These are phyloP conservation scores for Chaenodraco wilsoni DNA, from an alignment of 2,797 vertebrate genomes.

Conservation along the genomic window DNA sequence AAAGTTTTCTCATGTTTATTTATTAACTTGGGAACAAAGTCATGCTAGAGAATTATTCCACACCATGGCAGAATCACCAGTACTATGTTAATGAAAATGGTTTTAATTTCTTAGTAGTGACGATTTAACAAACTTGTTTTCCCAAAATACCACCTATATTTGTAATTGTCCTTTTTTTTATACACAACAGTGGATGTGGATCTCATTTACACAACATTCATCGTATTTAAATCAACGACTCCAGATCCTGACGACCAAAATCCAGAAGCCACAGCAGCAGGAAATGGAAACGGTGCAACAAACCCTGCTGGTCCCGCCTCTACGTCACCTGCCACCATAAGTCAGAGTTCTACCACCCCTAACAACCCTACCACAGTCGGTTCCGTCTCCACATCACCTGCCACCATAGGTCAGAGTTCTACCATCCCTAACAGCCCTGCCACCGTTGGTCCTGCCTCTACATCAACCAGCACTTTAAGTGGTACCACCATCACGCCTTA, in stretches of 20 bases:
- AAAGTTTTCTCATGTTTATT: not conserved
- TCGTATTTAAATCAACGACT: slow-evolving; percentile 32
- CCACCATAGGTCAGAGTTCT: not conserved
- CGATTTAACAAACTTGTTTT: not conserved
- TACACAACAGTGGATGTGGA: slow-evolving; percentile 11
- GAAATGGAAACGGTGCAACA: too few relatives aligned
- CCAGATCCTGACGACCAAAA: not conserved
- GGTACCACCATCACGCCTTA: not conserved
- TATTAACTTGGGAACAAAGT: not conserved
- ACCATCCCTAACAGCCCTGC: not conserved
- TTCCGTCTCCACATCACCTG: too few relatives aligned
- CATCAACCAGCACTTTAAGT: not conserved
- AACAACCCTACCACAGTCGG: too few relatives aligned
- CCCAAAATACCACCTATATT: slow-evolving; percentile 4
- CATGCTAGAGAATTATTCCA: not conserved
- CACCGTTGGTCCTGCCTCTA: not conserved
- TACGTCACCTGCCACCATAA: too few relatives aligned
- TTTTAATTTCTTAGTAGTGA: not conserved
- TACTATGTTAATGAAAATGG: not conserved
- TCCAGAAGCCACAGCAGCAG: not conserved
- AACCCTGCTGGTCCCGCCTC: too few relatives aligned
- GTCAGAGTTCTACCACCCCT: not conserved
- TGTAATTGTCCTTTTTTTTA: slow-evolving; percentile 3
- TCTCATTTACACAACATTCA: slow-evolving; percentile 45
- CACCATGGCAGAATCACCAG: not conserved